Conservation (phyloP, 2,113 vertebrate species). For the Chrysochloris asiatica region DNA sequence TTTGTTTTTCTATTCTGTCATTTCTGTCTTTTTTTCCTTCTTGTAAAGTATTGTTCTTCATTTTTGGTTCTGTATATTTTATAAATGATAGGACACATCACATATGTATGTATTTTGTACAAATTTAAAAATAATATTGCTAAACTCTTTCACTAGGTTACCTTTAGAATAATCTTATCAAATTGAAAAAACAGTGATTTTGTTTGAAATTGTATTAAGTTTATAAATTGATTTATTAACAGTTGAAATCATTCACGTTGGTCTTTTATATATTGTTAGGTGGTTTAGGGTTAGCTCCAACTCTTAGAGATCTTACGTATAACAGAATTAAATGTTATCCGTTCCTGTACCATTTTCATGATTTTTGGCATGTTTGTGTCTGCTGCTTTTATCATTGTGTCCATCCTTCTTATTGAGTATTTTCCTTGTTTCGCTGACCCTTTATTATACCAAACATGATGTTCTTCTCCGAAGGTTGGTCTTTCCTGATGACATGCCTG, state of each 20-base stretch:
- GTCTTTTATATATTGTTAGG: background rate
- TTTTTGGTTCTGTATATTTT: slow-evolving; percentile 12
- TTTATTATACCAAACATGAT: background rate
- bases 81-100: background rate
- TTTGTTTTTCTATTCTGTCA: too few species aligned
- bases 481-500: background rate
- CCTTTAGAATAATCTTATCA: slow-evolving; percentile 2
- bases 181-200: background rate
- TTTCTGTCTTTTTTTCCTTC: background rate
- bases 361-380: background rate
- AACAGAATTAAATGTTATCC: background rate
- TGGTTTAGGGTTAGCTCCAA: too few species aligned
- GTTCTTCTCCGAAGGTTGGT: background rate
- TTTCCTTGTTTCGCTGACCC: background rate
- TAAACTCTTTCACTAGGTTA: background rate
- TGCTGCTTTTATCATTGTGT: background rate
- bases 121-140: background rate
- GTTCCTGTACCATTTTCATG: background rate
- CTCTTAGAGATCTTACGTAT: background rate
- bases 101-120: background rate
- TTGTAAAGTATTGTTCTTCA: background rate
- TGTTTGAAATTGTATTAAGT: slow-evolving; percentile 2
- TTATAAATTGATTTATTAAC: slow-evolving; percentile 25
- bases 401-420: background rate
- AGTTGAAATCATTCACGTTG: background rate